Evolutionary conservation across 2,888 invertebrate genomes (phyloP).

Genomic region (Steinernema hermaphroditum): DNA sequence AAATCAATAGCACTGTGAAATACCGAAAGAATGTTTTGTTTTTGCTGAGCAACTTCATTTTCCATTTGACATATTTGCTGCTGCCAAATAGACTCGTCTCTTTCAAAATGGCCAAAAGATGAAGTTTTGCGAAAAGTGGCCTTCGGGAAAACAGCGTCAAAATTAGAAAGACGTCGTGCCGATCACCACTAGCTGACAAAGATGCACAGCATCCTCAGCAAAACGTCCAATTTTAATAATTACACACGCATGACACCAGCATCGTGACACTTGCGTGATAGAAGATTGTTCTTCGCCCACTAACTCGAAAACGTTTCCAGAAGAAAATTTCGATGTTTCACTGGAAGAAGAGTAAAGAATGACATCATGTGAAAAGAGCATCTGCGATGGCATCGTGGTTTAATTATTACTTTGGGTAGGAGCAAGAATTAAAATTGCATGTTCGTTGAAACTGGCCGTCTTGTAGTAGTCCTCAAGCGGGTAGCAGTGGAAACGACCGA

Average conservation of each 20-base stretch:
- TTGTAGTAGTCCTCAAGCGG: not conserved
- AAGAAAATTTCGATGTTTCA: not conserved
- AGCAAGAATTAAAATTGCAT: too few relatives aligned
- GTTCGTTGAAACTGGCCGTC: too few relatives aligned
- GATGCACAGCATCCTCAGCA: too few relatives aligned
- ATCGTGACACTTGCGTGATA: not conserved
- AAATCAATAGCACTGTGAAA: not conserved
- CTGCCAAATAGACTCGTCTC: not conserved
- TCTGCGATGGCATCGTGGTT: conserved; percentile 4
- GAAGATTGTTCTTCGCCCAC: not conserved
- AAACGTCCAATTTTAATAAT: not conserved
- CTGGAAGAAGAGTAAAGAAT: not conserved
- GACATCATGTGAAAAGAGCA: not conserved
- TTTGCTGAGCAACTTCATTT: not conserved
- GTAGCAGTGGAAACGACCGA: not conserved
- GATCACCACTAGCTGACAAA: too few relatives aligned
- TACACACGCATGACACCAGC: not conserved
- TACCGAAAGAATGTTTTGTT: not conserved
- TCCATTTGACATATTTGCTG: not conserved
- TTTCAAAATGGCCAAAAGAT: not conserved
- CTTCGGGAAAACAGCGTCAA: not conserved
- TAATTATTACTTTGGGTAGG: conserved; percentile 12
- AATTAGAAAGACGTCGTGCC: not conserved
- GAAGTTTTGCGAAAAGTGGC: not conserved
- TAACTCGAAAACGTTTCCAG: too few relatives aligned